Evolutionary conservation across 2,888 invertebrate genomes (phyloP).

Genomic region (Opisthograptis luteolata): DNA sequence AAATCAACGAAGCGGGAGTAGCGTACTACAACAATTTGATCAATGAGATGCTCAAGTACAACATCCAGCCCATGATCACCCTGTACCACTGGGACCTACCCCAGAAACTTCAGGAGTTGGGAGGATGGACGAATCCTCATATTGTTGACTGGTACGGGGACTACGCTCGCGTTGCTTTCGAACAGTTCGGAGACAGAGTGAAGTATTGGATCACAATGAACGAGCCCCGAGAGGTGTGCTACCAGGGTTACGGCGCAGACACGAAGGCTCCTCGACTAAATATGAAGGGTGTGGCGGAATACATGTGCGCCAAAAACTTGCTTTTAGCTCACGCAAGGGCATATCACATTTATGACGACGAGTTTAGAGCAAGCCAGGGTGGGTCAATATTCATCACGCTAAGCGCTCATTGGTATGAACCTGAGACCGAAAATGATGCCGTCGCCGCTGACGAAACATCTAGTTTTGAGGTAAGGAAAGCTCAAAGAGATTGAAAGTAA

Average conservation of each 20-base stretch:
- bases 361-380: slow-evolving; percentile 60
- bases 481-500: neutral
- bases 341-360: slow-evolving; percentile 76
- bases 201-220: slow-evolving; percentile 84
- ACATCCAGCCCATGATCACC: slow-evolving; percentile 85
- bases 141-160: slow-evolving; percentile 73
- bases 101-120: slow-evolving; percentile 76
- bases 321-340: slow-evolving; percentile 80
- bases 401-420: slow-evolving; percentile 61
- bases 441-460: slow-evolving; percentile 65
- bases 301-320: slow-evolving; percentile 73
- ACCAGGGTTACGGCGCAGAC: slow-evolving; percentile 66
- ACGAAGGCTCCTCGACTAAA: slow-evolving; percentile 46
- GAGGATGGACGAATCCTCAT: slow-evolving; percentile 77
- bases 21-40: slow-evolving; percentile 74
- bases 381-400: slow-evolving; percentile 44
- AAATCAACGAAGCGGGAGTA: slow-evolving; percentile 79
- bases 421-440: slow-evolving; percentile 73
- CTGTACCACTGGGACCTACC: slow-evolving; percentile 83
- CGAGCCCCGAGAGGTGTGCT: slow-evolving; percentile 70
- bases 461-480: slow-evolving; percentile 70
- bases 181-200: slow-evolving; percentile 73
- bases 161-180: slow-evolving; percentile 69
- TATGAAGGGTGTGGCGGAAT: slow-evolving; percentile 47
- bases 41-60: slow-evolving; percentile 80